A percentile compares a stretch with the other conserved stretches of the same genome.
These are phyloP conservation scores for Drosophila anomalipes DNA, from an alignment of 2,888 invertebrate genomes.

Conservation along the genomic window DNA sequence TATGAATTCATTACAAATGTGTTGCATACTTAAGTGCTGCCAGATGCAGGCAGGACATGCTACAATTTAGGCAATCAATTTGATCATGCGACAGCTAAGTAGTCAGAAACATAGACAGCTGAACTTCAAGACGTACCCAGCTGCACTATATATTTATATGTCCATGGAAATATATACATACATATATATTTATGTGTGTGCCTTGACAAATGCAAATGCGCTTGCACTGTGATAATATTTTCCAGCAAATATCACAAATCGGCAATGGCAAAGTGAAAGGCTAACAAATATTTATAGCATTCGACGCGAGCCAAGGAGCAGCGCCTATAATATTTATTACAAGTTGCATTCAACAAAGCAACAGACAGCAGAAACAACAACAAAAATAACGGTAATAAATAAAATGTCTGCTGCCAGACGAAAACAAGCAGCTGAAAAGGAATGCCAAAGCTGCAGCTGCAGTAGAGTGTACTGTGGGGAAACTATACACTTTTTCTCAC, in stretches of 20 bases:
- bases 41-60: constrained; percentile 25
- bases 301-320: constrained; percentile 48
- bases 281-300: constrained; percentile 77
- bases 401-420: constrained; percentile 59
- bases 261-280: constrained; percentile 70
- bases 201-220: constrained; percentile 54
- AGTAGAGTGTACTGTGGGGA: constrained; percentile 1
- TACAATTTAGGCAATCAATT: constrained; percentile 40
- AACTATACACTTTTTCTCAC: not conserved
- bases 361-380: constrained; percentile 35
- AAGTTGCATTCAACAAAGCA: constrained; percentile 64
- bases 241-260: constrained; percentile 77
- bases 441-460: constrained; percentile 22
- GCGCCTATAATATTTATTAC: constrained; percentile 75
- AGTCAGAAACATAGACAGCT: constrained; percentile 8
- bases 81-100: constrained; percentile 15
- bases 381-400: constrained; percentile 23
- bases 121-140: constrained; percentile 12
- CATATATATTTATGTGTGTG: constrained; percentile 19
- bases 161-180: constrained; percentile 4
- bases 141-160: not conserved
- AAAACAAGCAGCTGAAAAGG: constrained; percentile 60
- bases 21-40: constrained; percentile 57
- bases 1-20: constrained; percentile 71
- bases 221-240: constrained; percentile 65